Evolutionary conservation across 1,140 invertebrate species (phyloP), one percentile per base, ranked within the genome.

Genomic region (Drosophila punjabiensis): DNA sequence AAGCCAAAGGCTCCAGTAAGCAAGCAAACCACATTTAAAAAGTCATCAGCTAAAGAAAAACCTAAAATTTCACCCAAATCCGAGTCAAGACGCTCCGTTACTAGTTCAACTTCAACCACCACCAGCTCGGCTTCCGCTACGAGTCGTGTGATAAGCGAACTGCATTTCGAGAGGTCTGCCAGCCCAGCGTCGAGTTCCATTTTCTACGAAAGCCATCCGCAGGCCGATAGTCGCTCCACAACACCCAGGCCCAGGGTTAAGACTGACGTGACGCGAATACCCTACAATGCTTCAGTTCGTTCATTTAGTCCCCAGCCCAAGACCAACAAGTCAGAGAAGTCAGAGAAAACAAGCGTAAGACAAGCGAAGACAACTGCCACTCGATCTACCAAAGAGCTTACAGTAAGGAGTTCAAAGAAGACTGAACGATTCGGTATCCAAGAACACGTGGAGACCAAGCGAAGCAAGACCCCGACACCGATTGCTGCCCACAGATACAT

Each of bases 151-250:
- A 90, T 86, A 37, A 90, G 86, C 37, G 86, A 90, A 86, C 52
- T 90, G 48, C 86, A 90, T 53, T 90, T 90, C 39, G 86, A 90
- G 47, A 65, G 87, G 62, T 90, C 87, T 24, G 61, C 87, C 8
- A 90, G 86, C 47, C 87, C 86, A n/a, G 87, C 86, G 9, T 80
- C 86, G 2, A 90, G 87, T 71, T 90, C 86, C n/a, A 90, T 90
- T 77, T 90, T 90, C 64, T 90, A 90, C n/a, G 86, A 90, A 48
- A 90, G 82, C 28, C 81, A 88, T 48, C 68, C 80, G n/a, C 85
- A 90, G 43, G 80, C 86, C 11, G 90, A 92, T 32, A 92, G 91
- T 52, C 82, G 91, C 1, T 80, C 87, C 5, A 87, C 91, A 11
- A 92, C 91, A 10, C 84, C 91, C 3, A 81, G 84, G 30, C 91